phyloP scores from a whole-genome alignment of 2,797 vertebrate species.

The Lacerta agilis region DNA sequence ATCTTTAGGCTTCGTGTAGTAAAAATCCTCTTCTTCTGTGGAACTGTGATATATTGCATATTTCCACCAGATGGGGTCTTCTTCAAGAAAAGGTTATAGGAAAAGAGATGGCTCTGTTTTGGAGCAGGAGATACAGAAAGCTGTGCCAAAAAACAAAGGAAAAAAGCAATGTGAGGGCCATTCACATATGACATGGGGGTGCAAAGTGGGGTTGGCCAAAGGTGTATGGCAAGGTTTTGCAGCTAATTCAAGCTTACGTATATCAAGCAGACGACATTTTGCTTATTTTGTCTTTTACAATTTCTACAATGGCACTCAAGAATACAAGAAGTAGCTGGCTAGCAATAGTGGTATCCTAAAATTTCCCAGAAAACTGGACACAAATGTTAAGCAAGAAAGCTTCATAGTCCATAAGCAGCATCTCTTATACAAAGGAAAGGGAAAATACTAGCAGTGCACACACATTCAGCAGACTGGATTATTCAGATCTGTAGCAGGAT shows the following conservation, averaged over 20 bases:
- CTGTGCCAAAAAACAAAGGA: constrained; percentile 51
- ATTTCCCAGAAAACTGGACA: neutral
- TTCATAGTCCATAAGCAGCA: neutral
- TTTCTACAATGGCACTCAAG: neutral
- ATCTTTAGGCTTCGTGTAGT: constrained; percentile 52
- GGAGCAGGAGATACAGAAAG: constrained; percentile 50
- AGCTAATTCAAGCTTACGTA: neutral
- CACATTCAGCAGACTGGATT: neutral
- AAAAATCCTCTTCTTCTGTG: constrained; percentile 67
- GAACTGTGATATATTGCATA: constrained; percentile 37
- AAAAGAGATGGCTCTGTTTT: constrained; percentile 53
- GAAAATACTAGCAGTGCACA: neutral
- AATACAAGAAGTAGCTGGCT: neutral
- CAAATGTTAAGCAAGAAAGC: neutral
- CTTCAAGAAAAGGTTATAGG: constrained; percentile 68
- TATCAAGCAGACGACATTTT: neutral
- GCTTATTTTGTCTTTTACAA: neutral
- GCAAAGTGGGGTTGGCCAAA: neutral
- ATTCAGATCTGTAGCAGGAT: neutral
- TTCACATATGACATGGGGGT: neutral
- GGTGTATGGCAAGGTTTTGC: neutral
- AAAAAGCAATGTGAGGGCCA: neutral
- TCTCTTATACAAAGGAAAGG: neutral
- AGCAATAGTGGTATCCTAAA: neutral
- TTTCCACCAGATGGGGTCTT: constrained; percentile 16